These are phyloP conservation scores for Pangasius krempfi DNA, from an alignment of 2,797 vertebrate genomes.

Conservation along the genomic window DNA sequence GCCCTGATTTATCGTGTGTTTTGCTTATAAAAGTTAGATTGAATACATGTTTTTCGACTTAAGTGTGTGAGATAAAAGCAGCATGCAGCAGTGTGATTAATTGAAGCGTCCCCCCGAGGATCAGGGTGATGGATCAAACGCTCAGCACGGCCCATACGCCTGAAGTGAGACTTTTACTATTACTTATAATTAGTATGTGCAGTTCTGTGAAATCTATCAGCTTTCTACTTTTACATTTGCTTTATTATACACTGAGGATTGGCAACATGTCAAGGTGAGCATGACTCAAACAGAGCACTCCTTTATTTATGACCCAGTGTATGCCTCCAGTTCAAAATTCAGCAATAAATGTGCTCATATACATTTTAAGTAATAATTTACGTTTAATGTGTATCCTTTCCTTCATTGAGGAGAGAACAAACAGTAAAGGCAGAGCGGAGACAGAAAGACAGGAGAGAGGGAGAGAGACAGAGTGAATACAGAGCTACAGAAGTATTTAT, in stretches of 20 bases:
- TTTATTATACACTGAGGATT: not conserved
- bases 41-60: slow-evolving; percentile 64
- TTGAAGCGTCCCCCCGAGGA: not conserved
- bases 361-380: not conserved
- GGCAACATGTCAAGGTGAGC: not conserved
- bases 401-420: slow-evolving; percentile 2
- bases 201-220: not conserved
- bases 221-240: not conserved
- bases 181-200: not conserved
- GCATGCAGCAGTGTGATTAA: slow-evolving; percentile 40
- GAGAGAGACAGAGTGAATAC: slow-evolving; percentile 82
- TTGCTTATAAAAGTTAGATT: slow-evolving; percentile 39
- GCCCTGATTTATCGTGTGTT: slow-evolving; percentile 73
- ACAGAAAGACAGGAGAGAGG: slow-evolving; percentile 80
- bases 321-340: not conserved
- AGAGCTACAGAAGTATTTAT: slow-evolving; percentile 97
- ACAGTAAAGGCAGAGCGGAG: slow-evolving; percentile 70
- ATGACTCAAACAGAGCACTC: not conserved
- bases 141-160: not conserved
- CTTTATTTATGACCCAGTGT: not conserved
- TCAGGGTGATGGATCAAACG: not conserved
- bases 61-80: slow-evolving; percentile 63
- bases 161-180: not conserved
- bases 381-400: not conserved
- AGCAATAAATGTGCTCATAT: not conserved